Evolutionary conservation across 2,888 invertebrate genomes (phyloP).

Genomic region (Pristionchus arcanus): DNA sequence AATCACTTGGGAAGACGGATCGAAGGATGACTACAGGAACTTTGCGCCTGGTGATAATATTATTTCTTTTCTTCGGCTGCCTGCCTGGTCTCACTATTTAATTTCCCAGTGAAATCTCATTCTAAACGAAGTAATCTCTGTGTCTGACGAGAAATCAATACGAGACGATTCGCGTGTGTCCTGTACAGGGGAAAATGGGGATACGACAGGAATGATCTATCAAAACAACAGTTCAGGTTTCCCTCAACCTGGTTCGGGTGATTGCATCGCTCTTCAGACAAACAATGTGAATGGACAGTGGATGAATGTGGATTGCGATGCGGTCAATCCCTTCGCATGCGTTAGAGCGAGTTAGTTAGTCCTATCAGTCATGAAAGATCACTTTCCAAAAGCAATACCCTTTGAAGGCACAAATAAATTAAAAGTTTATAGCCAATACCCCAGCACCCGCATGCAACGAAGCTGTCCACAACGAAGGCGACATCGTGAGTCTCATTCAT

Average conservation of each 20-base stretch:
- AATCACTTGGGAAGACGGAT: neutral
- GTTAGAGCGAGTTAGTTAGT: neutral
- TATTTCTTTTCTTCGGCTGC: neutral
- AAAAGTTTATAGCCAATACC: neutral
- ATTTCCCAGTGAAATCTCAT: neutral
- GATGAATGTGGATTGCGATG: neutral
- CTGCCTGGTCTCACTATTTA: neutral
- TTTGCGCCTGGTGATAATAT: neutral
- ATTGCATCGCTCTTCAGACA: slow-evolving; percentile 1
- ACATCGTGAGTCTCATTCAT: neutral
- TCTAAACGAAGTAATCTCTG: too few relatives aligned
- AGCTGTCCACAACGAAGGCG: neutral
- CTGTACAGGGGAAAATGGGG: too few relatives aligned
- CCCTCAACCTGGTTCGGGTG: neutral
- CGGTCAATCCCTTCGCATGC: neutral
- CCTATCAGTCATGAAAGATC: neutral
- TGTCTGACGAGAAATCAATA: too few relatives aligned
- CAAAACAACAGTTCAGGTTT: neutral
- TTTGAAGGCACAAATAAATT: neutral
- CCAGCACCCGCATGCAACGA: neutral
- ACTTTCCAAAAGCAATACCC: neutral
- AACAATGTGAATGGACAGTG: neutral
- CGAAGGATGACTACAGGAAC: neutral
- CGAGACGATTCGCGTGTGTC: too few relatives aligned
- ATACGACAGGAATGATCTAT: too few relatives aligned